Conservation (phyloP, 2,888 invertebrate species). For the Caenorhabditis panamensis region DNA sequence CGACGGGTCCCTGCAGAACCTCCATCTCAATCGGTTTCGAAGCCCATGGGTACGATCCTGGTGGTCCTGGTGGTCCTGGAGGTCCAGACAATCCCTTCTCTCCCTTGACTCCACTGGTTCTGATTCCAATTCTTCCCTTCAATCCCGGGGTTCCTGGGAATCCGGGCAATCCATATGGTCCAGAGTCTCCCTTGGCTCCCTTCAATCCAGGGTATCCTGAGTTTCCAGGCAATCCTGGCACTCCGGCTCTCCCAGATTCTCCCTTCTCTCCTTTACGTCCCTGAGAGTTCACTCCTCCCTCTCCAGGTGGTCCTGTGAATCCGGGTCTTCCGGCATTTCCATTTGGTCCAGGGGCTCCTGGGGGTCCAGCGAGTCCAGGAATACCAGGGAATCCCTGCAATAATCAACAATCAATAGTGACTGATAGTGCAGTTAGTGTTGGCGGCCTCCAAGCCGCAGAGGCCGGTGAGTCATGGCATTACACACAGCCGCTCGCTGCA, state of each 20-base stretch:
- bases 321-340: conserved; percentile 72
- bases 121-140: conserved; percentile 77
- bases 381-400: conserved; percentile 75
- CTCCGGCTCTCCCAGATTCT: conserved; percentile 67
- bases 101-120: conserved; percentile 79
- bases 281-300: conserved; percentile 81
- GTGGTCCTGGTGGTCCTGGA: conserved; percentile 76
- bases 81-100: conserved; percentile 76
- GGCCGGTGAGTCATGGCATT: conserved; percentile 49
- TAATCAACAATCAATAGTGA: conserved; percentile 6
- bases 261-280: conserved; percentile 78
- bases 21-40: conserved; percentile 78
- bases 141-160: conserved; percentile 76
- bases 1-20: conserved; percentile 78
- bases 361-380: conserved; percentile 75
- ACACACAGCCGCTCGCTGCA: conserved; percentile 25
- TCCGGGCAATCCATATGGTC: conserved; percentile 77
- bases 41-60: conserved; percentile 77
- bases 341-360: conserved; percentile 70
- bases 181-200: conserved; percentile 75
- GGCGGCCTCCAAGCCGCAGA: conserved; percentile 8
- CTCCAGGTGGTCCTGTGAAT: conserved; percentile 81
- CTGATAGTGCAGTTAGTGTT: conserved; percentile 12
- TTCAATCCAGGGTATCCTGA: conserved; percentile 72
- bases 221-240: conserved; percentile 81